Conservation (phyloP, 2,797 vertebrate species). For the Phoebastria nigripes region DNA sequence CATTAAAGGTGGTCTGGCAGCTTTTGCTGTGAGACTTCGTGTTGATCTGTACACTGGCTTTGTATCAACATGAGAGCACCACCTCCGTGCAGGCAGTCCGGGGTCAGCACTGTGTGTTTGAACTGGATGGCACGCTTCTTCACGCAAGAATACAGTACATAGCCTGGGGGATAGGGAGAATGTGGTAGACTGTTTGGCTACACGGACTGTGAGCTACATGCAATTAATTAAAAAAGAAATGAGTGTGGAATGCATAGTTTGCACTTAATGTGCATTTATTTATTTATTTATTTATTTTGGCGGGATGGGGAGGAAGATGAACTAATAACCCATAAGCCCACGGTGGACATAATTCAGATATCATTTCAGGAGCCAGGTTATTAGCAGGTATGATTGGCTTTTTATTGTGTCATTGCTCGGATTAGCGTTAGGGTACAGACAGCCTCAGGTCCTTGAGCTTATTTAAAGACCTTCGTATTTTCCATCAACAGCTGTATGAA, state of each 20-base stretch:
- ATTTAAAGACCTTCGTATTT: constrained; percentile 37
- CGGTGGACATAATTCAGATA: not conserved
- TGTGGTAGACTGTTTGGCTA: not conserved
- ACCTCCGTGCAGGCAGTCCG: not conserved
- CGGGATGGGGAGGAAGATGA: not conserved
- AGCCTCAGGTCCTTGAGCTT: constrained; percentile 13
- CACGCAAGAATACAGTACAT: not conserved
- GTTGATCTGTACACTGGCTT: not conserved
- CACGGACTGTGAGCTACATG: not conserved
- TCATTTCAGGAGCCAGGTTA: constrained; percentile 2
- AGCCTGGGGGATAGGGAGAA: not conserved
- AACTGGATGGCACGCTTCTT: not conserved
- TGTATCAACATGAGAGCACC: not conserved
- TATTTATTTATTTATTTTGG: not conserved
- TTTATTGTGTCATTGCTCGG: constrained; percentile 35
- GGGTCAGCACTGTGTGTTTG: not conserved
- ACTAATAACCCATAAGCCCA: not conserved
- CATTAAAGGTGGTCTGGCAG: constrained; percentile 55
- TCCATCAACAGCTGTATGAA: constrained; percentile 51
- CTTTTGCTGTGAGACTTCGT: not conserved
- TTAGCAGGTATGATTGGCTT: not conserved
- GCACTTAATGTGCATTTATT: not conserved
- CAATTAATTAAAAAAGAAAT: not conserved
- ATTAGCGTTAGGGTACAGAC: not conserved
- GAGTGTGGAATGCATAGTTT: not conserved